Conservation (phyloP, 2,797 vertebrate species). For the Rhinoraja longicauda region DNA sequence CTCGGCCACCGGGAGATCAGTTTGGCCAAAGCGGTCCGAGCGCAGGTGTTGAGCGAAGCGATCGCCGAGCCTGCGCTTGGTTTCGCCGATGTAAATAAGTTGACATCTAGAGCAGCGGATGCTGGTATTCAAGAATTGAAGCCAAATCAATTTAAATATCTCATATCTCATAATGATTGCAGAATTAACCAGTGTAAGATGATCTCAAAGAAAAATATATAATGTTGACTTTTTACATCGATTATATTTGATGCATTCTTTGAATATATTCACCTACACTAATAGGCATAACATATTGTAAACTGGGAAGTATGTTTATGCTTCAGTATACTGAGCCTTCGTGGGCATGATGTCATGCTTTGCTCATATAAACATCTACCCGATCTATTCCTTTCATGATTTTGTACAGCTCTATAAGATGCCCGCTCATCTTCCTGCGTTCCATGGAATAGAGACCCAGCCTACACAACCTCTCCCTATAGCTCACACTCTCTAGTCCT, state of each 20-base stretch:
- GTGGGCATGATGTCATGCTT: constrained; percentile 6
- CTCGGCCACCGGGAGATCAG: too few species aligned
- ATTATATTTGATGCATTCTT: neutral
- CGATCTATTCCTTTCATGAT: too few species aligned
- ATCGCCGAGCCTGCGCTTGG: too few species aligned
- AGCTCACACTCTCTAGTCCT: too few species aligned
- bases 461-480: too few species aligned
- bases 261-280: neutral
- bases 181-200: neutral
- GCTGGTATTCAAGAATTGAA: neutral
- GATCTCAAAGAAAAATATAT: neutral
- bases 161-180: neutral
- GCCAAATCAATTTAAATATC: neutral
- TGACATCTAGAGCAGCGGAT: too few species aligned
- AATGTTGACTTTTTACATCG: neutral
- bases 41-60: too few species aligned
- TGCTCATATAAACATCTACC: neutral
- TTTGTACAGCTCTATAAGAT: too few species aligned
- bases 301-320: neutral
- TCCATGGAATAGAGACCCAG: too few species aligned
- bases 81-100: too few species aligned
- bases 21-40: too few species aligned
- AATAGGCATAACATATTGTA: neutral
- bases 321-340: neutral
- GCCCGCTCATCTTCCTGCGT: too few species aligned